phyloP scores from a whole-genome alignment of 2,888 invertebrate species.

The Lissocephala sabroskyi region DNA sequence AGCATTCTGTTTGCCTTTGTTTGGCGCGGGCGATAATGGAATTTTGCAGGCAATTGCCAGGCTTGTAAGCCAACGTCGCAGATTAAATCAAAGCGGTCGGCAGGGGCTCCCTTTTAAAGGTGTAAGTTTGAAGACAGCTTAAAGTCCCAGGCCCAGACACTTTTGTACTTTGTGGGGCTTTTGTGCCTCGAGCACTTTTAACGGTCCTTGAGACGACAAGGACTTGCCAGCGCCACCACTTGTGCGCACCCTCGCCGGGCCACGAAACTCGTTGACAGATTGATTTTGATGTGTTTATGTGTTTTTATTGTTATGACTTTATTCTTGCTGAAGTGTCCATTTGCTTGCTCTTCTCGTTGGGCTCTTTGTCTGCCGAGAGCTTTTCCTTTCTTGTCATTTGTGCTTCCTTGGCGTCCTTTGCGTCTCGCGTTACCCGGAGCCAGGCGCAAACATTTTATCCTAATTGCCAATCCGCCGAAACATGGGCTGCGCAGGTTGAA shows the following conservation, averaged over 20 bases:
- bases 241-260: too few relatives aligned
- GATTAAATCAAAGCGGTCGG: too few relatives aligned
- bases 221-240: not conserved
- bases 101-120: not conserved
- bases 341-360: not conserved
- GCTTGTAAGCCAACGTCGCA: not conserved
- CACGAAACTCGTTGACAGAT: constrained; percentile 50
- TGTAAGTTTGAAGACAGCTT: constrained; percentile 23
- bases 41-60: too few relatives aligned
- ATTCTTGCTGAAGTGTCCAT: constrained; percentile 8
- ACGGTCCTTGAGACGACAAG: constrained; percentile 27
- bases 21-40: constrained; percentile 49
- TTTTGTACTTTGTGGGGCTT: constrained; percentile 16
- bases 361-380: constrained; percentile 1
- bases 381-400: constrained; percentile 10
- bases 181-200: constrained; percentile 18
- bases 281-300: constrained; percentile 59
- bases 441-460: constrained; percentile 51
- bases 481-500: constrained; percentile 22
- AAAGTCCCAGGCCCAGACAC: too few relatives aligned
- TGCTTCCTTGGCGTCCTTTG: not conserved
- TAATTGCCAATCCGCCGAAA: constrained; percentile 36
- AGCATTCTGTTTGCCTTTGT: constrained; percentile 40
- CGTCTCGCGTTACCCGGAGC: not conserved
- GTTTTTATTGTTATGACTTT: constrained; percentile 52